Evolutionary conservation across 2,113 vertebrate genomes (phyloP).

Genomic region (Speoplatyrhinus poulsoni): DNA sequence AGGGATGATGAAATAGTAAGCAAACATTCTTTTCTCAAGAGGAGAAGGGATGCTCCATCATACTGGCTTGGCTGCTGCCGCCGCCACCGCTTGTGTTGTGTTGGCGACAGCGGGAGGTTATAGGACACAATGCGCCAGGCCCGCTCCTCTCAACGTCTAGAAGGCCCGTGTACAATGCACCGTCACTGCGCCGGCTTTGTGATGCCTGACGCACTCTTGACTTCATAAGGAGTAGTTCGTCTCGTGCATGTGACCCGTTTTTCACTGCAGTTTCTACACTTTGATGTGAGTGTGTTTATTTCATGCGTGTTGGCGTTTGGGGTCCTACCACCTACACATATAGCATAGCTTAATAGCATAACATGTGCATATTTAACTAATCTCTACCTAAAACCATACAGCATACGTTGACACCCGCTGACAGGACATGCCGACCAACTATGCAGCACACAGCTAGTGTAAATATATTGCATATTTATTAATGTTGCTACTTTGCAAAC

Average conservation of each 20-base stretch:
- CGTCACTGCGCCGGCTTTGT: constrained; percentile 33
- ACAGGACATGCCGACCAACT: too few species aligned
- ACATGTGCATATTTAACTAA: too few species aligned
- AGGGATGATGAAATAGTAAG: constrained; percentile 97
- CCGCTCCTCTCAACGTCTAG: constrained; percentile 48
- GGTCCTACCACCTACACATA: too few species aligned
- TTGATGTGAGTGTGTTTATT: too few species aligned
- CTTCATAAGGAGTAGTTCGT: constrained; percentile 17
- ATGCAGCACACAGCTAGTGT: constrained; percentile 3
- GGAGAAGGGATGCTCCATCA: constrained; percentile 88
- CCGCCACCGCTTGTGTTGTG: constrained; percentile 70
- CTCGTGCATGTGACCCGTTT: too few species aligned
- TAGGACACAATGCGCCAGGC: constrained; percentile 70
- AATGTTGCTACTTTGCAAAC: constrained; percentile 50
- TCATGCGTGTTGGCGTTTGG: too few species aligned
- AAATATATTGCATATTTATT: constrained; percentile 29
- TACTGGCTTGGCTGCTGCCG: constrained; percentile 69
- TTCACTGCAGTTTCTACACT: too few species aligned
- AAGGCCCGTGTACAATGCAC: constrained; percentile 43
- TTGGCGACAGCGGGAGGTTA: constrained; percentile 73
- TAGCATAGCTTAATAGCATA: too few species aligned
- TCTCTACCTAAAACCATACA: too few species aligned
- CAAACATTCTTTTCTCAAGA: constrained; percentile 90
- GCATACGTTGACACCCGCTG: too few species aligned
- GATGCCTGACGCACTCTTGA: constrained; percentile 31